Evolutionary conservation across 2,797 vertebrate genomes (phyloP).

Genomic region (Novumbra hubbsi): DNA sequence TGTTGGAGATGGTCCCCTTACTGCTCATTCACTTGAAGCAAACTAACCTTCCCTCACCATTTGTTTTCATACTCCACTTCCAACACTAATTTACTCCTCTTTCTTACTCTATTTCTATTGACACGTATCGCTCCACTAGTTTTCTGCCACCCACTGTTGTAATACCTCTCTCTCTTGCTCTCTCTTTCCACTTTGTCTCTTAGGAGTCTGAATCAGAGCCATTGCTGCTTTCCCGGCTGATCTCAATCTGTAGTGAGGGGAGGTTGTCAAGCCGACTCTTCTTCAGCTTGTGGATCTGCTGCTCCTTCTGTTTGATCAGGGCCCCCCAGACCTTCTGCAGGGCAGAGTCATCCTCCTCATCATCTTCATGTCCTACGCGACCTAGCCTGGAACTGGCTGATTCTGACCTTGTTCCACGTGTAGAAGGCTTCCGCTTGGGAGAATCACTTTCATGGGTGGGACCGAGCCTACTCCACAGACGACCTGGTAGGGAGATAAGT

Average conservation of each 20-base stretch:
- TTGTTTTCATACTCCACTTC: not conserved
- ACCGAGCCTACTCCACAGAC: conserved; percentile 91
- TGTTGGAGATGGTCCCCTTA: not conserved
- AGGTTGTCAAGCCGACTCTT: conserved; percentile 95
- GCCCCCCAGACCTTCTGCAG: conserved; percentile 94
- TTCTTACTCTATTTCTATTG: no score
- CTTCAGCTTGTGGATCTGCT: conserved; percentile 84
- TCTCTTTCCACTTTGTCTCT: conserved; percentile 42
- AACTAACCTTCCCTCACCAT: no score
- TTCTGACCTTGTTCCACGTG: conserved; percentile 9
- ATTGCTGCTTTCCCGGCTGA: conserved; percentile 95
- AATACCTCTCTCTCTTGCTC: not conserved
- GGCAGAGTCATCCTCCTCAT: conserved; percentile 80
- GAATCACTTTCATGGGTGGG: conserved; percentile 59
- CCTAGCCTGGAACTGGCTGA: conserved; percentile 18
- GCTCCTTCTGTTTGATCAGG: conserved; percentile 95
- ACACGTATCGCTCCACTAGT: not conserved
- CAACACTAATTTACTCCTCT: not conserved
- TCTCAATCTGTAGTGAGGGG: conserved; percentile 96
- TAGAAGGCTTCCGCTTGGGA: conserved; percentile 20
- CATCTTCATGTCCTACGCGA: conserved; percentile 17
- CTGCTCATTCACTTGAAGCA: not conserved
- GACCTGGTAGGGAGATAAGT: conserved; percentile 64
- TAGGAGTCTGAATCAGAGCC: conserved; percentile 90
- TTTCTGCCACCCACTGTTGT: not conserved